Percentiles rank a stretch among this genome's conserved stretches.
Conservation (phyloP, 1,140 invertebrate genomes). For the Drosophila mayri region DNA sequence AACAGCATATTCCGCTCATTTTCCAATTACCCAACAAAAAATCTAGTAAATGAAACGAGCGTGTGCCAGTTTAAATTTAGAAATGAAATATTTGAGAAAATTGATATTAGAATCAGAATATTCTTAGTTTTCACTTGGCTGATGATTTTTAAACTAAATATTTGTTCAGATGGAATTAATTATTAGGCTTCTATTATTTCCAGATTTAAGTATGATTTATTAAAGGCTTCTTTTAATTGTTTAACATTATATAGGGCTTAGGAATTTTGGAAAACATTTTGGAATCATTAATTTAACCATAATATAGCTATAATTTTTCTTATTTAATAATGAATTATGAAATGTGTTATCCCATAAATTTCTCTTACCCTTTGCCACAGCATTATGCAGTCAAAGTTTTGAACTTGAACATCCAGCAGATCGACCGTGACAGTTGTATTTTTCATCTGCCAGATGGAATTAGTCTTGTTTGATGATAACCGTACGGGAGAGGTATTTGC, state of each 20-base stretch:
- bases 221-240: neutral
- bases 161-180: neutral
- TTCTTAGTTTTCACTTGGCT: neutral
- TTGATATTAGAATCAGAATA: neutral
- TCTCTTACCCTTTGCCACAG: constrained; percentile 8
- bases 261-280: too few species aligned
- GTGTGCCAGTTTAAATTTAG: constrained; percentile 6
- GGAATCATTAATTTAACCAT: neutral
- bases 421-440: constrained; percentile 9
- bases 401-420: neutral
- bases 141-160: neutral
- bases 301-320: neutral
- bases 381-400: neutral
- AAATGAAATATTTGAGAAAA: constrained; percentile 5
- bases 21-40: neutral
- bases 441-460: constrained; percentile 17
- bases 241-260: too few species aligned
- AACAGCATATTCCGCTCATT: neutral
- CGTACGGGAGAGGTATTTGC: constrained; percentile 11
- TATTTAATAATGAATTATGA: neutral
- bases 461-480: constrained; percentile 24
- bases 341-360: neutral
- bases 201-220: neutral
- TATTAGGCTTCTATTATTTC: neutral
- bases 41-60: neutral